phyloP scores from a whole-genome alignment of 2,113 vertebrate species.

The Syngnathus scovelli region DNA sequence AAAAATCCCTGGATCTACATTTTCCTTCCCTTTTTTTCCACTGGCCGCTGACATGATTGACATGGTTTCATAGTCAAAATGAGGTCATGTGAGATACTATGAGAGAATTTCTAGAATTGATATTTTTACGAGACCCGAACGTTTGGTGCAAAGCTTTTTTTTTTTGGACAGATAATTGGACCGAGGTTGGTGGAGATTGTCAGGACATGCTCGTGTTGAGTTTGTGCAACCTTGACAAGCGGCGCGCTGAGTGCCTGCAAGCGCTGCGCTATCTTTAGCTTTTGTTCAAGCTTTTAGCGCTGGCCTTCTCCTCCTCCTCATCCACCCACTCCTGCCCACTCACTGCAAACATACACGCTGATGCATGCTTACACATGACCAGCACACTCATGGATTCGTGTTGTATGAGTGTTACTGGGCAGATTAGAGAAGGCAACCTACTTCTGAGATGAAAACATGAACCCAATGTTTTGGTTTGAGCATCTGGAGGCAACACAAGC shows the following conservation, averaged over 20 bases:
- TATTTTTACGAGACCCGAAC: neutral
- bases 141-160: neutral
- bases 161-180: neutral
- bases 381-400: slow-evolving; percentile 32
- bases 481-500: slow-evolving; percentile 43
- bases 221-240: slow-evolving; percentile 63
- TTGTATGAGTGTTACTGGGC: slow-evolving; percentile 68
- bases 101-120: no score
- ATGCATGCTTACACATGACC: slow-evolving; percentile 45
- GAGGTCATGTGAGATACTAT: no score
- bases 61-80: no score
- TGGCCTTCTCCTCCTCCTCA: slow-evolving; percentile 46
- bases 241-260: slow-evolving; percentile 62
- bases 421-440: slow-evolving; percentile 64
- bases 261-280: slow-evolving; percentile 73
- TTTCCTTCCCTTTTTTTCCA: no score
- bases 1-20: neutral
- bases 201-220: slow-evolving; percentile 3
- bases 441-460: slow-evolving; percentile 55
- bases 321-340: slow-evolving; percentile 45
- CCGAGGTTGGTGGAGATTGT: slow-evolving; percentile 1
- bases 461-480: slow-evolving; percentile 49
- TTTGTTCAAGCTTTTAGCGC: slow-evolving; percentile 60
- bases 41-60: no score
- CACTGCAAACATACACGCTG: slow-evolving; percentile 56